These are phyloP conservation scores for Eupeodes luniger DNA, from an alignment of 2,888 invertebrate genomes.

Conservation along the genomic window DNA sequence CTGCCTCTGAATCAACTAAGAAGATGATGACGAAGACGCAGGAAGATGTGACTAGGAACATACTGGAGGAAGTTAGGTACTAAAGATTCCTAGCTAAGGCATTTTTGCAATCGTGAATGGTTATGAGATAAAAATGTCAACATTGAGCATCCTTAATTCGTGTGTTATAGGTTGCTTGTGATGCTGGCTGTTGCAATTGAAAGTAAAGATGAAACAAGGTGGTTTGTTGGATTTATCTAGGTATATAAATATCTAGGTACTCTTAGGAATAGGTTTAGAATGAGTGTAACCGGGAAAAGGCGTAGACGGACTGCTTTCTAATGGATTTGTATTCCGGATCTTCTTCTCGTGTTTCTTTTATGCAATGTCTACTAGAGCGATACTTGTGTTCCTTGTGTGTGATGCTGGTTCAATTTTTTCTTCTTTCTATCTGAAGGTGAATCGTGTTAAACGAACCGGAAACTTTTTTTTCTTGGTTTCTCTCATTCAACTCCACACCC, in stretches of 20 bases:
- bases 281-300: conserved; percentile 22
- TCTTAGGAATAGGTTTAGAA: background rate
- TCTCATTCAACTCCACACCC: conserved; percentile 16
- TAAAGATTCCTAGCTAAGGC: conserved; percentile 1
- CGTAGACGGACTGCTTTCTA: conserved; percentile 63
- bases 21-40: conserved; percentile 1
- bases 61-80: no score
- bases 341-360: conserved; percentile 17
- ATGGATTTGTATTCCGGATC: conserved; percentile 71
- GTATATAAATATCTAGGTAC: no score
- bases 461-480: conserved; percentile 58
- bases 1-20: conserved; percentile 24
- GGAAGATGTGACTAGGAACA: conserved; percentile 38
- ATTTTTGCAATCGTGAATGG: conserved; percentile 53
- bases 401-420: background rate
- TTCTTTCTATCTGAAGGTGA: conserved; percentile 63
- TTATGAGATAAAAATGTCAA: conserved; percentile 67
- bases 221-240: background rate
- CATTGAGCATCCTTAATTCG: conserved; percentile 69
- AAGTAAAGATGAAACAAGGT: conserved; percentile 60
- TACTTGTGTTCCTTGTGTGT: conserved; percentile 17
- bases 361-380: conserved; percentile 47
- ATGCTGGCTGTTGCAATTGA: conserved; percentile 52
- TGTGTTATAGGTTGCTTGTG: conserved; percentile 31
- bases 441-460: conserved; percentile 75